phyloP scores from a whole-genome alignment of 2,797 vertebrate genomes.

The Gallinago nigripennis region DNA sequence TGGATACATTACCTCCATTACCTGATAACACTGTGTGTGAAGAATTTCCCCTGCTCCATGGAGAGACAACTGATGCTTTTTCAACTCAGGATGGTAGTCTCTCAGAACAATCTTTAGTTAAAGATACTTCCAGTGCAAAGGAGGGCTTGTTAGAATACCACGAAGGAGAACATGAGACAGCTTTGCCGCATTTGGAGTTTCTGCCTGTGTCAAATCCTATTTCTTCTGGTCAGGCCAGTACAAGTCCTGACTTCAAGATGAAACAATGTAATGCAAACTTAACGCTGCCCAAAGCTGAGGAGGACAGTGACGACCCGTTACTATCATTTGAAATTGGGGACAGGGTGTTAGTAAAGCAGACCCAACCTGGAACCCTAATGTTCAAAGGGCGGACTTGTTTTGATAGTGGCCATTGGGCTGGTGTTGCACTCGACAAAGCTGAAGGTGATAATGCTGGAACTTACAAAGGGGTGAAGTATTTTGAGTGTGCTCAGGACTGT shows the following conservation, averaged over 20 bases:
- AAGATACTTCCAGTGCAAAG: not conserved
- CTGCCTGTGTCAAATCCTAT: not conserved
- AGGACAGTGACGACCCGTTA: constrained; percentile 44
- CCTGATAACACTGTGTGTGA: not conserved
- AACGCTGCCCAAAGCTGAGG: not conserved
- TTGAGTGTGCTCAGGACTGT: constrained; percentile 60
- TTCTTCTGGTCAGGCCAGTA: not conserved
- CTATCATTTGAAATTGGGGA: constrained; percentile 63
- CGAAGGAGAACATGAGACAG: not conserved
- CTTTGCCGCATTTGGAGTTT: not conserved
- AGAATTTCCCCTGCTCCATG: not conserved
- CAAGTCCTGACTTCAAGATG: not conserved
- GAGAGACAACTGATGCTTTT: not conserved
- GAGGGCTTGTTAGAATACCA: not conserved
- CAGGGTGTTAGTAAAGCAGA: constrained; percentile 69
- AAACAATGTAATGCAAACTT: not conserved
- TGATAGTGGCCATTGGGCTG: constrained; percentile 68
- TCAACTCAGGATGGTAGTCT: not conserved
- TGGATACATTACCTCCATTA: constrained; percentile 59
- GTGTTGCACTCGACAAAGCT: constrained; percentile 69
- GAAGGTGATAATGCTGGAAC: constrained; percentile 68
- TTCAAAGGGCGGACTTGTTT: constrained; percentile 69
- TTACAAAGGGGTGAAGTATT: constrained; percentile 69
- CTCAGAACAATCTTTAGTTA: not conserved
- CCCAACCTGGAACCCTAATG: constrained; percentile 60